These are phyloP conservation scores for Paratilapia polleni DNA, from an alignment of 2,113 vertebrate genomes.

Conservation along the genomic window DNA sequence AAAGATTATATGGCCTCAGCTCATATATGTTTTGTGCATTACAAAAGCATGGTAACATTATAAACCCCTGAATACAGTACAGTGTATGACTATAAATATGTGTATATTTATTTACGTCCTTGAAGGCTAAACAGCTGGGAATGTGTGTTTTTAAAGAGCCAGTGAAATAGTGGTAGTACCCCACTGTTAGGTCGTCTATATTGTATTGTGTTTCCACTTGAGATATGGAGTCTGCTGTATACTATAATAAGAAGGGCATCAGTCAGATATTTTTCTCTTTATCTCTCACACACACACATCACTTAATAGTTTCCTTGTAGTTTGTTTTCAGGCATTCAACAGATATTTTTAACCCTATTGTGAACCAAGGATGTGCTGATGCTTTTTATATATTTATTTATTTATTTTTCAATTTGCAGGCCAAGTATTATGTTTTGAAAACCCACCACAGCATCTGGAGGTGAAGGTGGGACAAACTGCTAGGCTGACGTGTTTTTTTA, in stretches of 20 bases:
- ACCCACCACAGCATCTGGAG: slow-evolving; percentile 66
- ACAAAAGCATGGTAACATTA: not conserved
- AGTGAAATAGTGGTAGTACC: too few species aligned
- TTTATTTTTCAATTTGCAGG: too few species aligned
- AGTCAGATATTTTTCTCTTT: slow-evolving; percentile 7
- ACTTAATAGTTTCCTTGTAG: slow-evolving; percentile 26
- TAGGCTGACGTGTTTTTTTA: slow-evolving; percentile 72
- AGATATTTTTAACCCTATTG: not conserved
- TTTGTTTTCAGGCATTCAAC: not conserved
- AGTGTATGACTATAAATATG: not conserved
- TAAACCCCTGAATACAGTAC: not conserved
- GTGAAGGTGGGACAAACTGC: slow-evolving; percentile 71
- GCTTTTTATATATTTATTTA: too few species aligned
- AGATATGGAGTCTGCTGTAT: slow-evolving; percentile 1
- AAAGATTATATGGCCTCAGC: slow-evolving; percentile 1
- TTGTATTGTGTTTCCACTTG: slow-evolving; percentile 44
- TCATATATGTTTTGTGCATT: slow-evolving; percentile 33
- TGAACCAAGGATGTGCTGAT: not conserved
- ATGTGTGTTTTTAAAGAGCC: not conserved
- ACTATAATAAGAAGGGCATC: slow-evolving; percentile 32
- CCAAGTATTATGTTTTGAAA: slow-evolving; percentile 65
- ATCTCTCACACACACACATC: slow-evolving; percentile 24
- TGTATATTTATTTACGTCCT: not conserved
- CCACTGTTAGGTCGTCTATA: too few species aligned
- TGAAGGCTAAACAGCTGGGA: not conserved